Base-by-base conservation (phyloP, 2,888 invertebrate genomes). In the Scaptodrosophila latifasciaeformis region DNA sequence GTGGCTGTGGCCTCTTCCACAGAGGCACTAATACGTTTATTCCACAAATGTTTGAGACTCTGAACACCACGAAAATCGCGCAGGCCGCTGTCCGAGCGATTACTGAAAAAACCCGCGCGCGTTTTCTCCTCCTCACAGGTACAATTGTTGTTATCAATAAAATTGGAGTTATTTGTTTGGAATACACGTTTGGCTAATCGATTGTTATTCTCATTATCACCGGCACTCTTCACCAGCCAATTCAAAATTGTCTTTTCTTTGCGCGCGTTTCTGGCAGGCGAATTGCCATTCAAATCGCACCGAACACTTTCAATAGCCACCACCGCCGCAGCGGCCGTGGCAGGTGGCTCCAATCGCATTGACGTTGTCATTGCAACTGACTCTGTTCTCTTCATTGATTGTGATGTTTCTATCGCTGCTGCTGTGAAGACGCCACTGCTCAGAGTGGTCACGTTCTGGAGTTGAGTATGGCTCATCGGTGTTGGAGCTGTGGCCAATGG, bases 61-160 rank as follows among this genome's bases (percentile, higher is more conserved):
- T 86, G 85, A 19, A 86, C 86, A 21, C 86, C 86, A 9, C 75
- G 83, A 67, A 81, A 83, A 13, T 86, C 84, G 43, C 80, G 72
- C 61, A 81, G 65, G 0, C 65, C 42, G 6, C 53, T 57, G 52
- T 65, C 65, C 17, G 54, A 29, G 17, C 47, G 47, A 2, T 13
- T 10, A 9, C 35, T 47, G 35, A 13, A 13, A 12, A 21, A n/a
- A n/a, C n/a, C 9, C 30, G 76, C 78, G 37, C 64, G 81, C 57
- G 69, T 54, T 54, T 45, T 35, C 10, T 27, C 45, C 24, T 15
- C n/a, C 24, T 71, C 75, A 42, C 66, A 70, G 34, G 51, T 62
- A 51, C 72, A 70, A 44, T 64, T 48, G 45, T 48, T 51, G 13
- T 47, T 53, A 29, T 49, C 42, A 48, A n/a, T n/a, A n/a, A n/a